A percentile compares a stretch with the other conserved stretches of the same genome.
phyloP scores from a whole-genome alignment of 2,797 vertebrate genomes.

The Enteromius afrohamiltoni region DNA sequence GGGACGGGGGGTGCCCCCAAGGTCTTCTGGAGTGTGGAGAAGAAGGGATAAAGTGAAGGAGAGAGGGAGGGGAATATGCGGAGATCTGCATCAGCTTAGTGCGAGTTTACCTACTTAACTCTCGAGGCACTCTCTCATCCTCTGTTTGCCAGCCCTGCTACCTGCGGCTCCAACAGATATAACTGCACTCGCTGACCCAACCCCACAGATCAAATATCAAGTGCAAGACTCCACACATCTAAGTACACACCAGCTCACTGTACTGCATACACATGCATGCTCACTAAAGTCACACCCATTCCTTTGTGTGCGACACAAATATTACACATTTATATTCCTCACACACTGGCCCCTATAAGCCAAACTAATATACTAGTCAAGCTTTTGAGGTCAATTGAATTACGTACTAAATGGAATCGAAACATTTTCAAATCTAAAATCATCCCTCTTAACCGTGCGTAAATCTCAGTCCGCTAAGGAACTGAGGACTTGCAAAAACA shows the following conservation, averaged over 20 bases:
- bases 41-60: conserved; percentile 63
- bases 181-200: conserved; percentile 50
- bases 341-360: background rate
- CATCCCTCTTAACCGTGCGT: conserved; percentile 9
- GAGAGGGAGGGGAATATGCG: conserved; percentile 34
- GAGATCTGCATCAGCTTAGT: conserved; percentile 60
- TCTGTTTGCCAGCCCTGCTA: conserved; percentile 46
- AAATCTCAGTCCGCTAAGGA: conserved; percentile 21
- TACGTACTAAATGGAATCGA: conserved; percentile 12
- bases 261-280: conserved; percentile 2
- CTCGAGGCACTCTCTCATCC: conserved; percentile 44
- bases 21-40: conserved; percentile 74
- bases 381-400: conserved; percentile 26
- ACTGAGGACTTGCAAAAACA: background rate
- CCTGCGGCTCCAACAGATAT: conserved; percentile 49
- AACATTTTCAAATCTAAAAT: conserved; percentile 17
- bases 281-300: background rate
- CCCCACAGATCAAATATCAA: conserved; percentile 54
- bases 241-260: conserved; percentile 36
- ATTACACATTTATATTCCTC: conserved; percentile 19
- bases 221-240: conserved; percentile 44
- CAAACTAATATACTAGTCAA: conserved; percentile 17
- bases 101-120: conserved; percentile 58
- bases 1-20: conserved; percentile 74
- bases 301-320: conserved; percentile 30